Percentiles rank a stretch among this genome's conserved stretches.
Evolutionary conservation across 2,797 vertebrate species (phyloP).

Genomic region (Alcedo atthis): DNA sequence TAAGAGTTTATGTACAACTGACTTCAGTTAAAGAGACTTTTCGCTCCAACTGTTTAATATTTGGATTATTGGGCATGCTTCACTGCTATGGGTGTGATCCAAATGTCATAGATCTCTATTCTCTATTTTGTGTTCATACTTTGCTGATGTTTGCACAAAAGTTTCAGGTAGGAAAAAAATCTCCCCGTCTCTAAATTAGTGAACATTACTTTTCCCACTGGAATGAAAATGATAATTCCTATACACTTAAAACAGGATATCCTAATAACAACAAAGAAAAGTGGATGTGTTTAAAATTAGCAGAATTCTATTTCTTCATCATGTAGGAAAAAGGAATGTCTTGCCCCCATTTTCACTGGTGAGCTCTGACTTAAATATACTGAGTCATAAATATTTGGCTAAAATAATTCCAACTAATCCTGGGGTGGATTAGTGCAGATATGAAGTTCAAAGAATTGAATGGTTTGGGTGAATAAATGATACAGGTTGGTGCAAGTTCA

Average conservation of each 20-base stretch:
- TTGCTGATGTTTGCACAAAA: neutral
- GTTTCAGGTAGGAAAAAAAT: neutral
- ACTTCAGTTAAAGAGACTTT: neutral
- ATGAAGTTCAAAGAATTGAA: neutral
- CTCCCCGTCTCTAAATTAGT: neutral
- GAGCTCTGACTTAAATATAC: constrained; percentile 33
- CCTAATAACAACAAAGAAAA: neutral
- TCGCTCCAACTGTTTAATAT: neutral
- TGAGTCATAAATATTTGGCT: constrained; percentile 56
- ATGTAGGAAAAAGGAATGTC: constrained; percentile 1
- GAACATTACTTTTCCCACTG: neutral
- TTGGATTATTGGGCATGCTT: neutral
- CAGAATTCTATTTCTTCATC: constrained; percentile 5
- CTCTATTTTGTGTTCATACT: neutral
- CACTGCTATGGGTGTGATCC: neutral
- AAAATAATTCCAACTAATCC: constrained; percentile 41
- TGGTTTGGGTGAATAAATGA: neutral
- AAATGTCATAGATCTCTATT: accelerated
- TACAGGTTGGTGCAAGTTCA: constrained; percentile 17
- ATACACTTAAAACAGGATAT: neutral
- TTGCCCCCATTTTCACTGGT: neutral
- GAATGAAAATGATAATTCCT: neutral
- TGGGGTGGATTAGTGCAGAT: constrained; percentile 24
- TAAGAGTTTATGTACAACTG: neutral
- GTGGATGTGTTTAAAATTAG: neutral